A percentile compares a stretch with the other conserved stretches of the same genome.
phyloP scores from a whole-genome alignment of 2,113 vertebrate genomes.

The Natator depressus region DNA sequence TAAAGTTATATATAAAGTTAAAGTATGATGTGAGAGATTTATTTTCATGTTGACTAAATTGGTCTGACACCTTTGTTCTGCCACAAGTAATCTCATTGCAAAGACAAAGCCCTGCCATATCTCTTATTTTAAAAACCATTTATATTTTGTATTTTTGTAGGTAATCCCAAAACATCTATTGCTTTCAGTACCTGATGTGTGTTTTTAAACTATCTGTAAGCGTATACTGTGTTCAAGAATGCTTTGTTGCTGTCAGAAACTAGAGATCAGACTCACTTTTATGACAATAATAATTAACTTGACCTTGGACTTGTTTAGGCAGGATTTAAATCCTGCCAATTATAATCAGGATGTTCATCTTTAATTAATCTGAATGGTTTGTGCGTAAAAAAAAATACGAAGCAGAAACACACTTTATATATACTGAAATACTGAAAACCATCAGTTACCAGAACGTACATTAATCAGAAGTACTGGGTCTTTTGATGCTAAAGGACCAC shows the following conservation, averaged over 20 bases:
- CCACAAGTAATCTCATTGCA: rapidly evolving
- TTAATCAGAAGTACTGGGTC: not conserved
- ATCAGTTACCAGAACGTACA: not conserved
- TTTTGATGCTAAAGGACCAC: not conserved
- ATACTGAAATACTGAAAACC: not conserved
- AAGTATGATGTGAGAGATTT: not conserved
- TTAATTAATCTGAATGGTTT: not conserved
- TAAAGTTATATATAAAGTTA: too few relatives aligned
- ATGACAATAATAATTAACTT: not conserved
- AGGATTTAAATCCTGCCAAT: not conserved
- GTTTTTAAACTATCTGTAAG: not conserved
- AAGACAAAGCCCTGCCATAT: not conserved
- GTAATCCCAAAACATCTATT: not conserved
- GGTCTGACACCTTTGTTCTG: not conserved
- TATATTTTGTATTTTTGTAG: not conserved
- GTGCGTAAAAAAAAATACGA: not conserved
- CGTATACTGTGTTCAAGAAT: not conserved
- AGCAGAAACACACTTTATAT: not conserved
- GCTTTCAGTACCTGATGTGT: not conserved
- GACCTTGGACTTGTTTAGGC: not conserved
- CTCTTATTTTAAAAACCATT: not conserved
- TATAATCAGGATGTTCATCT: not conserved
- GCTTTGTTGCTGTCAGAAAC: not conserved
- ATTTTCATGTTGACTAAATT: not conserved
- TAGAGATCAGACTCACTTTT: not conserved